Base-by-base conservation (phyloP, 2,888 invertebrate genomes). In the Griposia aprilina region DNA sequence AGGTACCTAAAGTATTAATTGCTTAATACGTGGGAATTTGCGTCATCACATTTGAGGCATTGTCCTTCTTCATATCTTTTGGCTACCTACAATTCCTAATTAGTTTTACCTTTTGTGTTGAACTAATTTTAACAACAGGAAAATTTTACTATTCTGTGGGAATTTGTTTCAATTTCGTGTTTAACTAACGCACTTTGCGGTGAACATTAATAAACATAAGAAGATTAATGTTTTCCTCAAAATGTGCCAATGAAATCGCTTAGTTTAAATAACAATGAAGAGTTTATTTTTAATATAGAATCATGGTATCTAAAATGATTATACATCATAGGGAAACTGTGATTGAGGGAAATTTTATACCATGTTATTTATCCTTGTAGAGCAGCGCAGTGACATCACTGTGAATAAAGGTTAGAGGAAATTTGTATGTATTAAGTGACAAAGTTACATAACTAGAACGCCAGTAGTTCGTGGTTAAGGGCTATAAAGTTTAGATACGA, bases 71-170 rank as follows among this genome's bases (percentile, higher is more conserved):
- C 11, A 11, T 23, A n/a, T 13, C 1, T 3, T 26, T 50, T 23
- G 60, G 23, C 71, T 4, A 4, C 13, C 74, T 57, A 62, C 63
- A 73, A 73, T 45, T 41, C 23, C 7, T n/a, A 48, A 66, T 66
- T 52, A 13, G 13, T 13, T 41, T 45, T 36, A 13, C 20, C 13
- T 36, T n/a, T 36, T 36, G 48, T 41, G 41, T 41, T 41, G 6
- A 41, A 41, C 41, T 23, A 20, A 75, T n/a, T 45, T 20, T 36
- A 65, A 59, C 5, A 75, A 75, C 57, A 60, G 77, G 76, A 75
- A 50, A 77, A 60, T 50, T 2, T 17, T 41, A 52, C 17, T 23
- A 5, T 1, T 48, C 7, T 3, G 7, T 45, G 60, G 60, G 23
- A 62, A 30, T 72, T 52, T 41, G 50, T 26, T 72, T 2, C 15